A percentile compares a stretch with the other conserved stretches of the same genome.
Conservation (phyloP, 2,888 invertebrate species). For the Pseudolycoriella hygida region DNA sequence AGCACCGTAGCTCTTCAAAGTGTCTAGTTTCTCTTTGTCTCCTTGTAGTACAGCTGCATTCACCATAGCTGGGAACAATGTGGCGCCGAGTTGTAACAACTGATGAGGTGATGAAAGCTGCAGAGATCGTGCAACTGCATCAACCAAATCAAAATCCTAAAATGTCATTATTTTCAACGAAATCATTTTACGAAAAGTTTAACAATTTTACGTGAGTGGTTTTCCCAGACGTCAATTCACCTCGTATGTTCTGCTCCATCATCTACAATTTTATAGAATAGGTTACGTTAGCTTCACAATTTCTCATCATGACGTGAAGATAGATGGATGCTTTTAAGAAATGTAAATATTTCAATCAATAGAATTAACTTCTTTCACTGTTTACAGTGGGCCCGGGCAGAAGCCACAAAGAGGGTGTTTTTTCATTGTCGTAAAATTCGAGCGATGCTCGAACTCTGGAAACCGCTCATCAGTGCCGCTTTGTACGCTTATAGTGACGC, state of each 20-base stretch:
- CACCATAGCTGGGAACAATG: slow-evolving; percentile 51
- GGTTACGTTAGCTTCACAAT: too few relatives aligned
- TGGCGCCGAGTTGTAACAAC: slow-evolving; percentile 34
- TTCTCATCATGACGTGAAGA: too few relatives aligned
- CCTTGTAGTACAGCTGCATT: slow-evolving; percentile 41
- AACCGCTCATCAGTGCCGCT: too few relatives aligned
- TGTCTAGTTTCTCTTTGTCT: slow-evolving; percentile 18
- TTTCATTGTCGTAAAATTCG: too few relatives aligned
- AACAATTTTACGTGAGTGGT: slow-evolving; percentile 16
- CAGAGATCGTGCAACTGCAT: slow-evolving; percentile 39
- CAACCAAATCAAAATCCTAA: slow-evolving; percentile 34
- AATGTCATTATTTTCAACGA: not conserved
- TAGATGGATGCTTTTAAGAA: too few relatives aligned
- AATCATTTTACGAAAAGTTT: not conserved
- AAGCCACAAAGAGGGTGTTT: too few relatives aligned
- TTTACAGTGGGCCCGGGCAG: too few relatives aligned
- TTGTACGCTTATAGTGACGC: too few relatives aligned
- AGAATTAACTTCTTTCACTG: too few relatives aligned
- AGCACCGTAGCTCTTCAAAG: slow-evolving; percentile 42
- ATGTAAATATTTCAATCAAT: too few relatives aligned
- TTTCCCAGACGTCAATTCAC: slow-evolving; percentile 47
- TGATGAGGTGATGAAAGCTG: slow-evolving; percentile 36
- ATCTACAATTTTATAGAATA: too few relatives aligned
- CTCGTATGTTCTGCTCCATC: slow-evolving; percentile 60
- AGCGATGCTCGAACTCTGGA: too few relatives aligned